Base-by-base conservation (phyloP, 2,888 invertebrate genomes). In the Clostera curtula region DNA sequence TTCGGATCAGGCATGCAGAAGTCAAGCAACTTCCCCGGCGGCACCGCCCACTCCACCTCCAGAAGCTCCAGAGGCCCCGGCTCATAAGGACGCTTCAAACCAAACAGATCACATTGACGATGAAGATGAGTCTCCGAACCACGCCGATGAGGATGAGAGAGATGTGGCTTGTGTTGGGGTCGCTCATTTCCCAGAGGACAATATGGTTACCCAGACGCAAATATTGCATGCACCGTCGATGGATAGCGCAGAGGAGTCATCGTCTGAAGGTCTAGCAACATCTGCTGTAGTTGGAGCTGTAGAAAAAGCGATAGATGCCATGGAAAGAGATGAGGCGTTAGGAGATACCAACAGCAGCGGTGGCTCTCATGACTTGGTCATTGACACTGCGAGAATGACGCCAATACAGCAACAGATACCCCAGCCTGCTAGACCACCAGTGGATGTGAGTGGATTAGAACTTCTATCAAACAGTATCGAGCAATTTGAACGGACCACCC, bases 401-500 rank as follows among this genome's bases (percentile, higher is more conserved):
- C 70, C 79, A 1, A 36, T 68, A 2, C 49, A 56, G n/a, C 56
- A 51, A 8, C 22, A 39, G 4, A 16, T 47, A 1, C 32, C 45
- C 9, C 53, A 52, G 17, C 41, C 57, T 2, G 17, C 59, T 2
- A 50, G 67, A 13, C 60, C 64, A 1, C 62, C 66, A 8, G 89
- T 92, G 1, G 93, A 94, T 58, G 74, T 93, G 4, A 93, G 93
- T 43, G 95, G 95, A 0, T 70, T 95, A 15, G 93, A 95, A 60
- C 69, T 95, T 19, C 66, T 95, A 12, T 94, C 94, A 0, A 94
- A 94, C 53, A 94, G 94, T 59, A 93, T 95, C 34, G 93, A 91
- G 29, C 92, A 93, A 49, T 90, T 91, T 45, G 91, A 91, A 53
- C 86, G 86, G 27, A 77, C 79, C 0, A 79, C 73, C 19, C 66